Percentiles rank a stretch among this genome's conserved stretches.
Conservation (phyloP, 2,113 vertebrate genomes). For the Centropristis striata region DNA sequence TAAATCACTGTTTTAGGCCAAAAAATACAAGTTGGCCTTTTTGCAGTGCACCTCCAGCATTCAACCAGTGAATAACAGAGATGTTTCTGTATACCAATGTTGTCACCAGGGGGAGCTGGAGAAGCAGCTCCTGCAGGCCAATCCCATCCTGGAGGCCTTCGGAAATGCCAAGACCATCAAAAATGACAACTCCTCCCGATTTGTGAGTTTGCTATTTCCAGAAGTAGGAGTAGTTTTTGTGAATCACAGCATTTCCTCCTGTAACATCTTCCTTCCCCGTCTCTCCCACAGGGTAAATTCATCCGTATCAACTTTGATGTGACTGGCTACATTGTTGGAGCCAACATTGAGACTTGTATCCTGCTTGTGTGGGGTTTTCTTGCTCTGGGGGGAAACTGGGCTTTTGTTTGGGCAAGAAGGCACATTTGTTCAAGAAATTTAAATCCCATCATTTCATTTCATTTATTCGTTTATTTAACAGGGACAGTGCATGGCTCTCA, state of each 20-base stretch:
- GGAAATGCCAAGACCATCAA: constrained; percentile 99
- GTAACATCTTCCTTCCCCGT: not conserved
- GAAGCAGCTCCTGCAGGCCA: constrained; percentile 96
- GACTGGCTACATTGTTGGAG: constrained; percentile 97
- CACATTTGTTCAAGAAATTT: not conserved
- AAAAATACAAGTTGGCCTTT: no score
- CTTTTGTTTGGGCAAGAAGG: not conserved
- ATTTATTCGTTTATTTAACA: no score
- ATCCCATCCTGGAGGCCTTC: constrained; percentile 97
- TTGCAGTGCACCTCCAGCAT: not conserved
- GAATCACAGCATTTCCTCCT: not conserved
- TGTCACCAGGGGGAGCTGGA: constrained; percentile 93
- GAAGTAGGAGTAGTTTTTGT: not conserved
- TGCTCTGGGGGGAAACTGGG: not conserved
- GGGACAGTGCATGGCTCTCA: no score
- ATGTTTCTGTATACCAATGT: constrained; percentile 49
- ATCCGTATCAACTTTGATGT: constrained; percentile 98
- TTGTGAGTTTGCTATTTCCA: constrained; percentile 87
- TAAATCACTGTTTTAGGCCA: no score
- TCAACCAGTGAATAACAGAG: not conserved
- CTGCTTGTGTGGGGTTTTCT: constrained; percentile 41
- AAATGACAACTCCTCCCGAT: constrained; percentile 98
- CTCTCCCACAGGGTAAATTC: constrained; percentile 93
- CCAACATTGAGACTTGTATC: constrained; percentile 99
- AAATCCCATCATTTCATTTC: not conserved